phyloP scores from a whole-genome alignment of 2,113 vertebrate species.

The Paramormyrops kingsleyae region DNA sequence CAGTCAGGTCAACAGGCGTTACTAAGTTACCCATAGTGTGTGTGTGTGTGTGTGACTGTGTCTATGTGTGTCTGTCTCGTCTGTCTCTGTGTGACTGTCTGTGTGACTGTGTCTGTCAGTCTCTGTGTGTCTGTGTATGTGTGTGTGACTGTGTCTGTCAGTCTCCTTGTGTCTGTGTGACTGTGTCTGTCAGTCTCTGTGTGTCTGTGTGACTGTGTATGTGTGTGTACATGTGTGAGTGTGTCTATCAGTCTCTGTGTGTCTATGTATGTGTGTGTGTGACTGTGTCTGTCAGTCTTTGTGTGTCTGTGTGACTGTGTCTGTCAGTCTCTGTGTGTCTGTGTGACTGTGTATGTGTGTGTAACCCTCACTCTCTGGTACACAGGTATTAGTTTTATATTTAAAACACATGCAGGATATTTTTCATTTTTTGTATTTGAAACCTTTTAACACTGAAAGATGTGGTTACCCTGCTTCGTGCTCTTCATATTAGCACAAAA shows the following conservation, averaged over 20 bases:
- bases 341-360: neutral
- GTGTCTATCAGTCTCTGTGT: neutral
- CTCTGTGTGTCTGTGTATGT: neutral
- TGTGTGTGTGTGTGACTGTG: neutral
- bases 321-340: neutral
- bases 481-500: neutral
- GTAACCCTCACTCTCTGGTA: neutral
- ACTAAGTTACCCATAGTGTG: neutral
- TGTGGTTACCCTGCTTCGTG: neutral
- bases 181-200: no score
- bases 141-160: no score
- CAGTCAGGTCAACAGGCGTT: neutral
- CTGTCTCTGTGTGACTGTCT: neutral
- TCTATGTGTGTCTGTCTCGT: no score
- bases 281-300: no score
- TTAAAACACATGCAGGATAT: neutral
- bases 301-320: no score
- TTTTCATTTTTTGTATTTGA: neutral
- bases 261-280: neutral
- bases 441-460: neutral
- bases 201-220: neutral
- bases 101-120: no score
- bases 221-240: neutral
- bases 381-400: neutral
- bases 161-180: neutral